Evolutionary conservation across 2,888 invertebrate genomes (phyloP).

Genomic region (Eudasyphora cyanicolor): DNA sequence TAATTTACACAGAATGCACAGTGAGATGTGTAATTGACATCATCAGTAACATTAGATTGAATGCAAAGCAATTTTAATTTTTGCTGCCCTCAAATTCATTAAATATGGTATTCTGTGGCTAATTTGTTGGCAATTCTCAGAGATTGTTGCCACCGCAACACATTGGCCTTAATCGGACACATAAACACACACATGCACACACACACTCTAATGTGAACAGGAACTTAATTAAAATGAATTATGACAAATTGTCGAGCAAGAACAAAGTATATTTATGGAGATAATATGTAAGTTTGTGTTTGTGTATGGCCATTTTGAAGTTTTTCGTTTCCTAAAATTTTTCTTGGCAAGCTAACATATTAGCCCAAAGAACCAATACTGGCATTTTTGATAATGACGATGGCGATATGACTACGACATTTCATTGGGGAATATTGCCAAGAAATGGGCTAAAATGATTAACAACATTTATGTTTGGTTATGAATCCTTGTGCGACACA

Average conservation of each 20-base stretch:
- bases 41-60: background rate
- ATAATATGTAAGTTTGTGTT: background rate
- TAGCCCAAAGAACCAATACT: slow-evolving; percentile 43
- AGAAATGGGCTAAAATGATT: slow-evolving; percentile 35
- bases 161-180: background rate
- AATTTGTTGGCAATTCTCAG: background rate
- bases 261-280: background rate
- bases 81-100: background rate
- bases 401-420: slow-evolving; percentile 27
- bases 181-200: background rate
- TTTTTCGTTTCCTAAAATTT: background rate
- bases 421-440: slow-evolving; percentile 57
- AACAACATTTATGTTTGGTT: background rate
- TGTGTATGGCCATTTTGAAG: background rate
- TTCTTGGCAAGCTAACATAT: slow-evolving; percentile 43
- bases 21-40: slow-evolving; percentile 14
- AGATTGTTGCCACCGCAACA: too few relatives aligned
- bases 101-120: background rate
- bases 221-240: slow-evolving; percentile 61
- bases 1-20: background rate
- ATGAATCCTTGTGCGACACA: too few relatives aligned
- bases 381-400: slow-evolving; percentile 23
- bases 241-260: slow-evolving; percentile 53
- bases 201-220: background rate
- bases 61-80: slow-evolving; percentile 1